phyloP scores from a whole-genome alignment of 2,888 invertebrate species.

The Selenia dentaria region DNA sequence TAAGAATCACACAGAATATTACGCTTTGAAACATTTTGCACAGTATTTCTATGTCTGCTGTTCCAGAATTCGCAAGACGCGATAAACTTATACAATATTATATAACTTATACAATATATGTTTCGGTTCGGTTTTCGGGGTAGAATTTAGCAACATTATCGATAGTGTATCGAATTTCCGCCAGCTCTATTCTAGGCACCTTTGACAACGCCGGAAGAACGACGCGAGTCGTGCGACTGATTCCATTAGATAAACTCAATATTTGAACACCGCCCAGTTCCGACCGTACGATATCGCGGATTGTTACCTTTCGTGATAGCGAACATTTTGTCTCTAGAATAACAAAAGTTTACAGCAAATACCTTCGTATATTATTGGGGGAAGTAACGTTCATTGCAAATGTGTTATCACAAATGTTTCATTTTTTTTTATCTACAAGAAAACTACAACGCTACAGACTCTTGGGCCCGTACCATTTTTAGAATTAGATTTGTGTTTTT shows the following conservation, averaged over 20 bases:
- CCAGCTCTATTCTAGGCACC: background rate
- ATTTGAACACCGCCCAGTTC: conserved; percentile 35
- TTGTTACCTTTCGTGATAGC: conserved; percentile 3
- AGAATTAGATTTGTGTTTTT: too few species aligned
- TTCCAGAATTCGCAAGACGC: too few species aligned
- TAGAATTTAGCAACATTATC: background rate
- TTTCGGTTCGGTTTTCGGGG: background rate
- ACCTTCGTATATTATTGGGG: background rate
- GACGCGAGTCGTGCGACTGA: conserved; percentile 21
- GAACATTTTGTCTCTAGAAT: conserved; percentile 2
- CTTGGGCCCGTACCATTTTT: too few species aligned
- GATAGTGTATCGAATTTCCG: conserved; percentile 2
- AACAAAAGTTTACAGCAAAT: conserved; percentile 1
- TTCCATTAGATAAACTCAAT: conserved; percentile 43
- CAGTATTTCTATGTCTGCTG: too few species aligned
- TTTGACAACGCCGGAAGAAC: conserved; percentile 12
- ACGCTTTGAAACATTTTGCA: too few species aligned
- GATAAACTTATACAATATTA: too few species aligned
- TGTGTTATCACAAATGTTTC: too few species aligned
- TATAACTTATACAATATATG: background rate
- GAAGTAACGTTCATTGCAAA: too few species aligned
- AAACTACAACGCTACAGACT: too few species aligned
- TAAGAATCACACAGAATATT: too few species aligned
- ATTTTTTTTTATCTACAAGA: too few species aligned
- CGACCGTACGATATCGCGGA: conserved; percentile 9